A percentile compares a stretch with the other conserved stretches of the same genome.
Conservation (phyloP, 2,888 invertebrate species). For the Agelastica alni region DNA sequence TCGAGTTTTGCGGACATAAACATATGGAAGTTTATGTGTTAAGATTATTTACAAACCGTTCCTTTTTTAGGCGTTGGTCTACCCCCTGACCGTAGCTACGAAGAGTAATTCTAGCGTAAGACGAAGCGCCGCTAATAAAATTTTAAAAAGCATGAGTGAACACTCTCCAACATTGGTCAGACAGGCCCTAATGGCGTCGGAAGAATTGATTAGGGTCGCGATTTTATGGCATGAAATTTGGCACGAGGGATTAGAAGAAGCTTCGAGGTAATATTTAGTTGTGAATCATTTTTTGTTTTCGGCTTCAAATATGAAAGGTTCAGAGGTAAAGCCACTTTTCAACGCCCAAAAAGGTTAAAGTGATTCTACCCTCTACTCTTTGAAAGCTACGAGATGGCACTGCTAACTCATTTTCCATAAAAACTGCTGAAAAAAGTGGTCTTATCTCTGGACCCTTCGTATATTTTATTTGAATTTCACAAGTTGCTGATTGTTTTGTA, state of each 20-base stretch:
- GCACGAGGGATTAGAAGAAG: slow-evolving; percentile 97
- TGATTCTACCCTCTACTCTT: too few species aligned
- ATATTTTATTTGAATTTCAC: too few species aligned
- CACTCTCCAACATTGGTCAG: slow-evolving; percentile 90
- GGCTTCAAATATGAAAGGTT: neutral
- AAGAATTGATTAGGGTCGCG: slow-evolving; percentile 95
- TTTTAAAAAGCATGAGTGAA: slow-evolving; percentile 93
- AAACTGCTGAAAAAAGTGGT: too few species aligned
- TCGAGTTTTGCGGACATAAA: too few species aligned
- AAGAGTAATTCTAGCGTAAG: slow-evolving; percentile 88
- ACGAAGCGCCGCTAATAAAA: slow-evolving; percentile 90
- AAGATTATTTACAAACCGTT: too few species aligned
- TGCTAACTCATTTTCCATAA: too few species aligned
- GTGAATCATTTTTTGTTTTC: neutral
- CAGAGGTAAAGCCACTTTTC: too few species aligned
- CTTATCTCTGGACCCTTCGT: too few species aligned
- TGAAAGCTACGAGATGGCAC: too few species aligned
- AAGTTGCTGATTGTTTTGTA: too few species aligned
- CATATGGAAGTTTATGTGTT: too few species aligned
- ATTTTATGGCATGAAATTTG: slow-evolving; percentile 99
- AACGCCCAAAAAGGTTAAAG: too few species aligned
- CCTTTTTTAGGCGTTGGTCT: slow-evolving; percentile 86
- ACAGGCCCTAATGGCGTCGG: slow-evolving; percentile 95
- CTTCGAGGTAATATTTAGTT: slow-evolving; percentile 64
- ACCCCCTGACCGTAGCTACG: slow-evolving; percentile 95